Conservation (phyloP, 1,140 invertebrate species). For the Zaprionus gabonicus region DNA sequence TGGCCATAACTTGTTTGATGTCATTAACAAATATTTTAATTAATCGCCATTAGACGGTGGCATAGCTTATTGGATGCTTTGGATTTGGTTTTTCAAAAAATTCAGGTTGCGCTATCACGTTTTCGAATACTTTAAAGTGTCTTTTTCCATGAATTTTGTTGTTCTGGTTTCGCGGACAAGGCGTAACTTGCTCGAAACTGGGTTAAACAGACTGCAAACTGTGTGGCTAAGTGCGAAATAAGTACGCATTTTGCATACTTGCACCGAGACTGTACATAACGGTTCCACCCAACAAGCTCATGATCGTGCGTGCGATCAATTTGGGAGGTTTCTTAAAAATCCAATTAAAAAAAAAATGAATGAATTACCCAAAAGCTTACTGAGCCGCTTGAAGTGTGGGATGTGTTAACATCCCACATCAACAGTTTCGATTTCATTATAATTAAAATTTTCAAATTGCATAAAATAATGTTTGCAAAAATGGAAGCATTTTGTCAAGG, state of each 20-base stretch:
- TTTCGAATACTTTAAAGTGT: constrained; percentile 36
- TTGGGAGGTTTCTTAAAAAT: neutral
- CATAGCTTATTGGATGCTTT: constrained; percentile 47
- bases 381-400: neutral
- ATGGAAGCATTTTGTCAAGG: too few relatives aligned
- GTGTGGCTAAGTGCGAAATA: constrained; percentile 37
- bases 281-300: neutral
- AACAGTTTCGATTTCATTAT: neutral
- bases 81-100: constrained; percentile 20
- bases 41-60: constrained; percentile 67
- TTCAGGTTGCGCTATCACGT: constrained; percentile 63
- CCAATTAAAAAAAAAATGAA: neutral
- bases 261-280: neutral
- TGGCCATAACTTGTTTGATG: constrained; percentile 52
- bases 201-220: constrained; percentile 47
- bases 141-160: constrained; percentile 26
- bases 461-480: too few relatives aligned
- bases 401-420: neutral
- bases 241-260: constrained; percentile 34
- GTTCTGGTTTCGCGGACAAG: constrained; percentile 44
- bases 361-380: neutral
- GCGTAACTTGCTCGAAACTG: constrained; percentile 66
- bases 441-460: neutral
- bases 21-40: constrained; percentile 77
- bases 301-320: neutral